A percentile compares a stretch with the other conserved stretches of the same genome.
Conservation (phyloP, 2,888 invertebrate species). For the Criorhina ranunculi region DNA sequence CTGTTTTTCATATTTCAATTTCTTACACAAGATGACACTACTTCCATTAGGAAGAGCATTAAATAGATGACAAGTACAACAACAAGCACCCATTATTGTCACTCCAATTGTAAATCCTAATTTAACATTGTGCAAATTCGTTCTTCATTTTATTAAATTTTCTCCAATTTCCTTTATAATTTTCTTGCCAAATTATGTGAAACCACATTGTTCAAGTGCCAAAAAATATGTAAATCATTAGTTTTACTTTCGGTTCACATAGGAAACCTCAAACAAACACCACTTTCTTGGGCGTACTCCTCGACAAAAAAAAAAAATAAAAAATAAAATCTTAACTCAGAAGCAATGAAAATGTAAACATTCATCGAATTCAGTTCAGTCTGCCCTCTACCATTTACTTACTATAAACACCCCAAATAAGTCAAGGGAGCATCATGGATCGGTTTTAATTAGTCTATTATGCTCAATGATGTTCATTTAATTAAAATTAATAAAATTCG, state of each 20-base stretch:
- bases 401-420: conserved; percentile 11
- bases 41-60: not conserved
- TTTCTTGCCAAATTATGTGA: conserved; percentile 31
- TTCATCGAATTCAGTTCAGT: conserved; percentile 36
- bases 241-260: conserved; percentile 5
- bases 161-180: conserved; percentile 27
- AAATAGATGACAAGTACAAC: conserved; percentile 43
- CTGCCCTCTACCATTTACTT: conserved; percentile 24
- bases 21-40: conserved; percentile 29
- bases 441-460: not conserved
- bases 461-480: conserved; percentile 23
- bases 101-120: conserved; percentile 51
- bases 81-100: conserved; percentile 42
- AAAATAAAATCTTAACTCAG: conserved; percentile 6
- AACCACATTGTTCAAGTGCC: conserved; percentile 11
- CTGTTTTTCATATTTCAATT: not conserved
- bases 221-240: conserved; percentile 15
- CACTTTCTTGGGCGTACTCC: conserved; percentile 70
- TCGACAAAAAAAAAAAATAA: conserved; percentile 34
- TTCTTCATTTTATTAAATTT: conserved; percentile 44
- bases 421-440: conserved; percentile 7
- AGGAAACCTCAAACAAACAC: conserved; percentile 37
- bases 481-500: conserved; percentile 14
- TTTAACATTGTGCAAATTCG: conserved; percentile 42
- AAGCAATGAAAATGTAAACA: conserved; percentile 70